These are phyloP conservation scores for Myiothlypis coronata DNA, from an alignment of 2,797 vertebrate genomes.

Conservation along the genomic window DNA sequence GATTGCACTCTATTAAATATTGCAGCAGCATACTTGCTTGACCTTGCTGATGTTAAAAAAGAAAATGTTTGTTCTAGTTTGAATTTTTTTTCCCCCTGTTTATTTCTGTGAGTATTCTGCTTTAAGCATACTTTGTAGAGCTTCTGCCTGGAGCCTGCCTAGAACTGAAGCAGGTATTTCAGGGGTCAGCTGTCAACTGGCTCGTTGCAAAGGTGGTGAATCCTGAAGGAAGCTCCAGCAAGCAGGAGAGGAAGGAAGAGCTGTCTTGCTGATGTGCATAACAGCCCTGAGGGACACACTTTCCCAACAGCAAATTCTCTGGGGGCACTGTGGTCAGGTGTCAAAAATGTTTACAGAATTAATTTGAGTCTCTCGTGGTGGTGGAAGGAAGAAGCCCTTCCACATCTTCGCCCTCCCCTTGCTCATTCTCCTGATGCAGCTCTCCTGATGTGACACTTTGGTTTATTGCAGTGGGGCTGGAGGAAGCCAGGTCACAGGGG, in stretches of 20 bases:
- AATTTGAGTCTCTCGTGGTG: not conserved
- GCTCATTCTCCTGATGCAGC: not conserved
- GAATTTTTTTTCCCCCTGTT: accelerated
- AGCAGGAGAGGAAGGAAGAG: not conserved
- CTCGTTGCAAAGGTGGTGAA: not conserved
- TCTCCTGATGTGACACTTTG: not conserved
- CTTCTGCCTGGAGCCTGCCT: not conserved
- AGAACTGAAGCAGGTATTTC: not conserved
- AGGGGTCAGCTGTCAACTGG: not conserved
- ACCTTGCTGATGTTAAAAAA: not conserved
- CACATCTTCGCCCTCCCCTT: not conserved
- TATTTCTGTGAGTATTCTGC: not conserved
- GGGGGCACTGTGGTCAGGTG: not conserved
- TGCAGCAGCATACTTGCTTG: not conserved
- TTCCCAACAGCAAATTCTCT: not conserved
- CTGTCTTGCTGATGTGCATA: not conserved
- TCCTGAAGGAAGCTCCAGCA: not conserved
- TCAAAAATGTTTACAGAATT: not conserved
- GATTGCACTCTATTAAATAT: not conserved
- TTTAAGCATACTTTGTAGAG: not conserved
- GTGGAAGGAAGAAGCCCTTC: not conserved
- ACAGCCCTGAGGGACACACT: not conserved
- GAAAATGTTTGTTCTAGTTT: not conserved
- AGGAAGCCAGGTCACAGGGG: not conserved
- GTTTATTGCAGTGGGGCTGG: not conserved